Evolutionary conservation across 2,797 vertebrate species (phyloP).

Genomic region (Crenuchus spilurus): DNA sequence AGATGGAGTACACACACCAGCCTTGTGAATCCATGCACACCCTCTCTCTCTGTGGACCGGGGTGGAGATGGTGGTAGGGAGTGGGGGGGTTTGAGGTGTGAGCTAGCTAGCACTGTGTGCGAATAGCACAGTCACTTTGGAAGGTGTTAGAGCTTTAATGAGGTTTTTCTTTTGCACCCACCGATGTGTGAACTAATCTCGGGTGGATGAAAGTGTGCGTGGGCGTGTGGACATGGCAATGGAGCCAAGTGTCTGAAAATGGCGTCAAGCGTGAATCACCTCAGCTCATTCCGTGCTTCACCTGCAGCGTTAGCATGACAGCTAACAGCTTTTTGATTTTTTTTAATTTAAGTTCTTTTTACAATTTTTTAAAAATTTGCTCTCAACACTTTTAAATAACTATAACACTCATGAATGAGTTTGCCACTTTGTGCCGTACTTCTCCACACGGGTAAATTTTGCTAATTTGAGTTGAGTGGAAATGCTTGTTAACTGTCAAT

Average conservation of each 20-base stretch:
- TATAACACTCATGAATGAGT: conserved; percentile 21
- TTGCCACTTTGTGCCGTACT: not conserved
- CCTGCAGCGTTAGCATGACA: conserved; percentile 16
- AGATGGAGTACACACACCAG: too few relatives aligned
- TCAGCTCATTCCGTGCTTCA: not conserved
- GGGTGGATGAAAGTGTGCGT: not conserved
- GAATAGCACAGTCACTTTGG: conserved; percentile 16
- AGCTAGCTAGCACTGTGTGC: conserved; percentile 20
- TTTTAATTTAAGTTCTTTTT: not conserved
- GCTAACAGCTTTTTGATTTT: conserved; percentile 13
- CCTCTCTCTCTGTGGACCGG: conserved; percentile 3
- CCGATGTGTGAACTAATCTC: conserved; percentile 39
- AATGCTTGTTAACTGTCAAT: conserved; percentile 23
- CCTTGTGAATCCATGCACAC: not conserved
- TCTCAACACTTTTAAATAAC: conserved; percentile 46
- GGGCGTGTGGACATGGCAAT: not conserved
- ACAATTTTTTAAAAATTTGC: not conserved
- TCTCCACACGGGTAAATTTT: conserved; percentile 17
- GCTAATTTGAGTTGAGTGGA: conserved; percentile 36
- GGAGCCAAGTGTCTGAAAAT: too few relatives aligned
- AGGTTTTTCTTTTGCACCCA: conserved; percentile 33
- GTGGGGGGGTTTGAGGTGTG: not conserved
- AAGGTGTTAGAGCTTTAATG: conserved; percentile 50
- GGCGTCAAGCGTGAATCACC: not conserved
- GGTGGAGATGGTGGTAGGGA: too few relatives aligned